Base-by-base conservation (phyloP, 2,888 invertebrate genomes). In the Anodontia alba region DNA sequence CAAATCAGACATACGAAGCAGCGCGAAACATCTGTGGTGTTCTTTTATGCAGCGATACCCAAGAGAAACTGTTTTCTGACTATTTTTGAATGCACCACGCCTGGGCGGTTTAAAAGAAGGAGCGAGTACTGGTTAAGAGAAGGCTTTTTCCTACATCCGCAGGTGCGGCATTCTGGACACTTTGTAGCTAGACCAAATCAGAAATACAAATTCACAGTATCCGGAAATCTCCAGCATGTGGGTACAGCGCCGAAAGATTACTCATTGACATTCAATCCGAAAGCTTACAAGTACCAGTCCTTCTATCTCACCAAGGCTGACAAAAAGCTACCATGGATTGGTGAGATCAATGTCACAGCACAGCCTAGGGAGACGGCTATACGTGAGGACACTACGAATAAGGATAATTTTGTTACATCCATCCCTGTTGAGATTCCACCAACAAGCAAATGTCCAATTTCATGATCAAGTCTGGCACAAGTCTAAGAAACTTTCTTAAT, bases 81-180 rank as follows among this genome's bases (percentile, higher is more conserved):
- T 31, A 81, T 86, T 12, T 72, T 83, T 31, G 86, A 86, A 62
- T 83, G 83, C 68, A 86, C 86, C 0, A 86, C 83, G 8, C 86
- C 86, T 7, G 81, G 83, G 0, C 68, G 80, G 49, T 83, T 83
- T 73, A 72, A 79, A 36, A 46, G 81, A 43, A 68, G 86, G 8
- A 74, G 73, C 17, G 83, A 83, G 62, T 86, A 78, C 62, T 86
- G 86, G 86, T 76, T 81, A 57, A 76, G 73, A 42, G 86, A 86
- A 26, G 86, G 86, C 1, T 86, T 86, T 54, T 67, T 66, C 12
- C 73, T 86, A 23, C 86, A 86, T 33, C 76, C 81, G 7, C 75
- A 83, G 33, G 49, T 86, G 10, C 62, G 76, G n/a, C 86, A 86
- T 73, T 86, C 86, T 1, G 86, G 83, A n/a, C 83, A 83, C 68